A percentile compares a stretch with the other conserved stretches of the same genome.
Evolutionary conservation across 2,113 vertebrate species (phyloP).

Genomic region (Phodopus roborovskii): DNA sequence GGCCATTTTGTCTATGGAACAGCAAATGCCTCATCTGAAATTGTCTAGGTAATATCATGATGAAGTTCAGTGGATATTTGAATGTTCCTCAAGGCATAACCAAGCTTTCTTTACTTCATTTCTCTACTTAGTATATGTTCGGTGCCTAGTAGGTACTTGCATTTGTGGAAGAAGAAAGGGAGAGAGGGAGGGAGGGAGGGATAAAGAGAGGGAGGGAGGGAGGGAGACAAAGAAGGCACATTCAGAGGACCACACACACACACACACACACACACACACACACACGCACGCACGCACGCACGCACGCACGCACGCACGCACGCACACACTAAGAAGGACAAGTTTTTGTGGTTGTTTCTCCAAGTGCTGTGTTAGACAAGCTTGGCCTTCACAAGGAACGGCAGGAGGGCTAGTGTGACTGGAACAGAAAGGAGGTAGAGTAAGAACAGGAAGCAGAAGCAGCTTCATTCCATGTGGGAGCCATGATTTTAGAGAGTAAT

Average conservation of each 20-base stretch:
- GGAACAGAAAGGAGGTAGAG: not conserved
- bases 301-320: too few species aligned
- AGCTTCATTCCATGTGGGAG: not conserved
- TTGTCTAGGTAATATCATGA: not conserved
- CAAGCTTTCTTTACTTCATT: constrained; percentile 52
- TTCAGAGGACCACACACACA: not conserved
- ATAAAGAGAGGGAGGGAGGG: not conserved
- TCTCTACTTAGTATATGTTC: constrained; percentile 5
- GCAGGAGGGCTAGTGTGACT: not conserved
- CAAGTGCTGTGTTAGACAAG: not conserved
- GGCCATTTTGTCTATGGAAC: constrained; percentile 46
- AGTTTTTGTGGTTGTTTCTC: not conserved
- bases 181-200: not conserved
- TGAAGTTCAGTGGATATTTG: constrained; percentile 43
- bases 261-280: not conserved
- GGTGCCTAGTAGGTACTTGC: not conserved
- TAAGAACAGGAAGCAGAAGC: not conserved
- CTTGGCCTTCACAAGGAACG: not conserved
- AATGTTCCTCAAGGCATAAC: constrained; percentile 42
- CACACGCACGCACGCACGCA: too few species aligned
- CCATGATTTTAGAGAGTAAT: not conserved
- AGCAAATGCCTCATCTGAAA: constrained; percentile 50
- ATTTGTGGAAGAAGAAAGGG: not conserved
- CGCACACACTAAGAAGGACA: not conserved
- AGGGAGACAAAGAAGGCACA: not conserved